These are phyloP conservation scores for Heliconius nattereri DNA, from an alignment of 1,140 invertebrate species.

Conservation along the genomic window DNA sequence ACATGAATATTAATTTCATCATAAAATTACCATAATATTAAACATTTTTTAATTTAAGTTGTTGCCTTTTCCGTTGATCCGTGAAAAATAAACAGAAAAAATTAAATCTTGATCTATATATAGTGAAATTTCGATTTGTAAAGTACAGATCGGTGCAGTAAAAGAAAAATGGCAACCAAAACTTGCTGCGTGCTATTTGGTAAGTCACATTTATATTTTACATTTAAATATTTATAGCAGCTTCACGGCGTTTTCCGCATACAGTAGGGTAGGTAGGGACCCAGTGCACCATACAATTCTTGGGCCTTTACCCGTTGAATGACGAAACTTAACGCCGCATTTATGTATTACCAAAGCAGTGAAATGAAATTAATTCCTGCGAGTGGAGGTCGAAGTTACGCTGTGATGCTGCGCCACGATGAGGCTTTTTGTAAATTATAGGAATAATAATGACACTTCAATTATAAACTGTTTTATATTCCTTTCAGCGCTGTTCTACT, in stretches of 20 bases:
- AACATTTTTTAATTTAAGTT: slow-evolving; percentile 22
- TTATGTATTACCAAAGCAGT: no score
- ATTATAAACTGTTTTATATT: not conserved
- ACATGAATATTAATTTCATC: not conserved
- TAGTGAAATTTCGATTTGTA: not conserved
- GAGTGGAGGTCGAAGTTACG: no score
- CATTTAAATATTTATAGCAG: no score
- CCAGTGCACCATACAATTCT: no score
- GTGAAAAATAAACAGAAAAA: slow-evolving; percentile 8
- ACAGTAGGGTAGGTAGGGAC: no score
- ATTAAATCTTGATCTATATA: not conserved
- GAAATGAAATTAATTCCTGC: no score
- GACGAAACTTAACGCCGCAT: no score
- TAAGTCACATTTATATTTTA: slow-evolving; percentile 16
- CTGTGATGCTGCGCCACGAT: no score
- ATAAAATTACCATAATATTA: not conserved
- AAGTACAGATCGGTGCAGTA: slow-evolving; percentile 18
- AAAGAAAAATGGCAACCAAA: slow-evolving; percentile 27
- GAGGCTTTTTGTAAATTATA: no score
- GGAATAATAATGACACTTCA: no score
- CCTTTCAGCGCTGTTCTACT: slow-evolving; percentile 43
- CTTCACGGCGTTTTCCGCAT: no score
- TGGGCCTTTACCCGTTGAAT: no score
- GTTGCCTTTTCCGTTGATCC: not conserved
- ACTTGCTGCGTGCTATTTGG: slow-evolving; percentile 26